Base-by-base conservation (phyloP, 64 coral and sea anemone genomes). In the Anthopleura sola region DNA sequence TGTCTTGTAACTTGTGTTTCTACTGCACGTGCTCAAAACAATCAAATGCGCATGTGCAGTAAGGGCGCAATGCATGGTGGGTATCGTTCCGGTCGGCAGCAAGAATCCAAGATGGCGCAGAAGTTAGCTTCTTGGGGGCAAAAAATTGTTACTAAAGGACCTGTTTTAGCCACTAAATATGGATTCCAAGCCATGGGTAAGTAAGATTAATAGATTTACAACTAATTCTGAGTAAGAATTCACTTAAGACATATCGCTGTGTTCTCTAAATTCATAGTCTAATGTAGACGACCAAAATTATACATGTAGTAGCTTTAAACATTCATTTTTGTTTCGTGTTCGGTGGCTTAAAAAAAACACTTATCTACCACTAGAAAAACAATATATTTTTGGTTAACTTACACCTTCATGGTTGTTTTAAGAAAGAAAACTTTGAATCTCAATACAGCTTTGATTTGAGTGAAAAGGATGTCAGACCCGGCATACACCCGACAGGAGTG, bases 61-160 rank as follows among this genome's bases (percentile, higher is more conserved):
- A 38, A 53, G 78, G 32, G 60, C 86, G 83, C 83, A 81, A 11
- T 89, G 94, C 90, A 95, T 78, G 40, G 46, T 89, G 90, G 94
- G 87, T 86, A 89, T 24, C 37, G 85, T 54, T 39, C 28, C 51
- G 26, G 38, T 60, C 75, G 19, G 49, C 83, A 54, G 47, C 77
- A 60, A 78, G 55, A 60, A 92, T 89, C 90, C 91, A 94, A 95
- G 83, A 95, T 95, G 94, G 94, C 94, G 94, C 94, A 95, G 84
- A 95, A 92, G 77, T 19, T 92, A 49, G 87, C 85, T 3, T 89
- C 91, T 47, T 92, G 88, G 85, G 94, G 94, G 24, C 87, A 91
- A 60, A 95, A 46, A 83, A 32, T 95, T 71, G 94, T 55, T 4
- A 66, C 83, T 7, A 88, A 82, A 86, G 87, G 90, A 51, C 94